These are phyloP conservation scores for Mylabris phalerata DNA, from an alignment of 1,140 invertebrate species.

Conservation along the genomic window DNA sequence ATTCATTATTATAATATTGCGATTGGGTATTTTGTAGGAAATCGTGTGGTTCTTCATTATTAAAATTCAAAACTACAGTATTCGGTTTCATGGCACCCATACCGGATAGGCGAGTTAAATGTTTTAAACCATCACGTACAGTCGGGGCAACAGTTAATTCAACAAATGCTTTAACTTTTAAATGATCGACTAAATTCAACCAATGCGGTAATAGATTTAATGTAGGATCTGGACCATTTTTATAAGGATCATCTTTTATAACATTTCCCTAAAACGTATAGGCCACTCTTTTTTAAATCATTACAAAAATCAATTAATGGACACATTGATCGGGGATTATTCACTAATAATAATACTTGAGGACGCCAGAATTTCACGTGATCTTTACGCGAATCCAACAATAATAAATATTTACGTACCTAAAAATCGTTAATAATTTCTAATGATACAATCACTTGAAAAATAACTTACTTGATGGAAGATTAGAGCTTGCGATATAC, in stretches of 20 bases:
- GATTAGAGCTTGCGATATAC: conserved; percentile 96
- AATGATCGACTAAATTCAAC: conserved; percentile 55
- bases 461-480: conserved; percentile 76
- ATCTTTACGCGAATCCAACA: conserved; percentile 92
- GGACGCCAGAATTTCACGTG: conserved; percentile 99
- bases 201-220: conserved; percentile 75
- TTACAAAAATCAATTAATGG: conserved; percentile 96
- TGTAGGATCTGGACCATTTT: conserved; percentile 57
- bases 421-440: conserved; percentile 44
- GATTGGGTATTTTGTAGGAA: conserved; percentile 59
- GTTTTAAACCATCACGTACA: conserved; percentile 84
- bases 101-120: conserved; percentile 86
- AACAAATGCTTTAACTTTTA: conserved; percentile 87
- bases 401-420: conserved; percentile 87
- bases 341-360: conserved; percentile 89
- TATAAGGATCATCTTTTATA: conserved; percentile 57
- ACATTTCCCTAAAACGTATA: conserved; percentile 94
- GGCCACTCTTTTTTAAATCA: conserved; percentile 95
- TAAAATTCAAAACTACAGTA: conserved; percentile 79
- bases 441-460: conserved; percentile 30
- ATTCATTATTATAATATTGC: conserved; percentile 41
- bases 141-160: conserved; percentile 84
- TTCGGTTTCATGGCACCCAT: conserved; percentile 99
- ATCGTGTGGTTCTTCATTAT: conserved; percentile 58
- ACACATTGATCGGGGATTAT: conserved; percentile 82